Evolutionary conservation across 2,888 invertebrate genomes (phyloP).

Genomic region (Hetaerina titia): DNA sequence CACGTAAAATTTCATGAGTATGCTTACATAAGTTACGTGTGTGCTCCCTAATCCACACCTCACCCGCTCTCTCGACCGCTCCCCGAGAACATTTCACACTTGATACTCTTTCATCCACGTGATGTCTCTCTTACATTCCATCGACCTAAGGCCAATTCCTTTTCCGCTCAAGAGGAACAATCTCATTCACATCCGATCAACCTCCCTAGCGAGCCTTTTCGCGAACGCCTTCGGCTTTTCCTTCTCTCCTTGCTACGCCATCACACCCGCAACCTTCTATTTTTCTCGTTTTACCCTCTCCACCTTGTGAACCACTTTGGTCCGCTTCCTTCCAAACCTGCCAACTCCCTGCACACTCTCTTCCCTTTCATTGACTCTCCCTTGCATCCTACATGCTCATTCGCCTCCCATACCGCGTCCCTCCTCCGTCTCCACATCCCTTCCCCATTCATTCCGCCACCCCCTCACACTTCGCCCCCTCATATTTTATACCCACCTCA

Average conservation of each 20-base stretch:
- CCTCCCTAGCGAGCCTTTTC: neutral
- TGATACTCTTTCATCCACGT: neutral
- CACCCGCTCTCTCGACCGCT: conserved; percentile 32
- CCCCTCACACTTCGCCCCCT: neutral
- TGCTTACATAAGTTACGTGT: conserved; percentile 43
- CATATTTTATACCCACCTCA: neutral
- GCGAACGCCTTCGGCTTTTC: neutral
- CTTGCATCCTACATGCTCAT: neutral
- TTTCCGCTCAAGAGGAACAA: conserved; percentile 29
- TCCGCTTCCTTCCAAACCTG: neutral
- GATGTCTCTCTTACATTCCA: conserved; percentile 44
- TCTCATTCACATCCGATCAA: conserved; percentile 43
- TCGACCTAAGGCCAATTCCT: conserved; percentile 37
- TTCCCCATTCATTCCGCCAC: too few relatives aligned
- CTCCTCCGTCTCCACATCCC: neutral
- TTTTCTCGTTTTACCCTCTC: neutral
- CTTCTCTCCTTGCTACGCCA: neutral
- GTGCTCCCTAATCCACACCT: neutral
- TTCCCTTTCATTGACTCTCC: neutral
- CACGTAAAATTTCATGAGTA: conserved; percentile 50
- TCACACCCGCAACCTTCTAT: neutral
- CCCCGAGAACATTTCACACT: neutral
- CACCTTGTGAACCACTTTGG: neutral
- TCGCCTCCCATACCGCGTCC: neutral
- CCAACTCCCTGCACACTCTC: neutral